Percentiles rank a stretch among this genome's conserved stretches.
phyloP scores from a whole-genome alignment of 2,888 invertebrate species.

The Cotesia congregata region DNA sequence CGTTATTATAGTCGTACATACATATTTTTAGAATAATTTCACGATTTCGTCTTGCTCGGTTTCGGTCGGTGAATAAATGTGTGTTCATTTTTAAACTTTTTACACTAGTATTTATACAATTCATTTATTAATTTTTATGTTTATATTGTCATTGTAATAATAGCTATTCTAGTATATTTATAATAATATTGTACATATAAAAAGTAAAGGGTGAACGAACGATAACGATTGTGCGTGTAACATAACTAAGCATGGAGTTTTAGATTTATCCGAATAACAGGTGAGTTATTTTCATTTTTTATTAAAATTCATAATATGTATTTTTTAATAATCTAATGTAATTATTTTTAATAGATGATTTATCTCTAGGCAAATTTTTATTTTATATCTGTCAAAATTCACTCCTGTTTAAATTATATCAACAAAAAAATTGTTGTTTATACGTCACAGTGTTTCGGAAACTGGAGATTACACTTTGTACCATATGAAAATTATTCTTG shows the following conservation, averaged over 20 bases:
- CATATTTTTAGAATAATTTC: slow-evolving; percentile 26
- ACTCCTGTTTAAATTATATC: neutral
- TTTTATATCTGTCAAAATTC: neutral
- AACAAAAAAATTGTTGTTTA: neutral
- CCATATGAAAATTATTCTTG: neutral
- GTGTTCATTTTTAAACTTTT: neutral
- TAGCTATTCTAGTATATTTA: neutral
- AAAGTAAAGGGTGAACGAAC: slow-evolving; percentile 25
- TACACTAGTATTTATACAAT: neutral
- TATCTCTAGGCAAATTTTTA: neutral
- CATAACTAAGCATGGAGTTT: slow-evolving; percentile 58
- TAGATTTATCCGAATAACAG: slow-evolving; percentile 52
- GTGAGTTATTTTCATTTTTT: neutral
- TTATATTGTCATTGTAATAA: neutral
- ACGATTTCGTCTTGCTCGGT: slow-evolving; percentile 1
- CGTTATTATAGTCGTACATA: slow-evolving; percentile 23
- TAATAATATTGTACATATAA: neutral
- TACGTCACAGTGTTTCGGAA: neutral
- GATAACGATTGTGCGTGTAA: slow-evolving; percentile 51
- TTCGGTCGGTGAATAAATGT: neutral
- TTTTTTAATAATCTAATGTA: neutral
- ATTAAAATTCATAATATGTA: neutral
- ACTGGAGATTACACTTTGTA: neutral
- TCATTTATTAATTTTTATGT: neutral
- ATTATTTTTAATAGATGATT: neutral